Conservation (phyloP, 2,888 invertebrate species). For the Imbricaverruca yamaguchii region DNA sequence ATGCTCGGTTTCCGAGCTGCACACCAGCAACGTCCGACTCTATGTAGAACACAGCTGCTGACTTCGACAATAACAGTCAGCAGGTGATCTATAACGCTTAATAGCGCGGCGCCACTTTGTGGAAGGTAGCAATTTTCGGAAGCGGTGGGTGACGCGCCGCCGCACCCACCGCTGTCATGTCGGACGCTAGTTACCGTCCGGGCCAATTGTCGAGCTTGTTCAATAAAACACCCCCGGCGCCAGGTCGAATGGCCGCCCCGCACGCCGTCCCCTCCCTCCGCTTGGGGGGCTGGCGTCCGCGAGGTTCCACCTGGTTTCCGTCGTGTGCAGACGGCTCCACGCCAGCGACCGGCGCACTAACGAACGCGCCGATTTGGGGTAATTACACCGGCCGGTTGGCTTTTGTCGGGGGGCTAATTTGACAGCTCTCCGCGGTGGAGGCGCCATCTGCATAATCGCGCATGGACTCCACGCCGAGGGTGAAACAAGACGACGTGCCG, state of each 20-base stretch:
- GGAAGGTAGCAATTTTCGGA: not conserved
- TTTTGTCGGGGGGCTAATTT: not conserved
- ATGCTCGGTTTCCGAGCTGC: no score
- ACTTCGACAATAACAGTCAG: not conserved
- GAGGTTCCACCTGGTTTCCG: not conserved
- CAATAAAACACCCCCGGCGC: not conserved
- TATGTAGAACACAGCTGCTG: no score
- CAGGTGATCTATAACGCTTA: slow-evolving; percentile 6
- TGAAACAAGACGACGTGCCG: not conserved
- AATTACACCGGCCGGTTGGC: not conserved
- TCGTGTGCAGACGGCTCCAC: no score
- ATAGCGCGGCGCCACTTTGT: not conserved
- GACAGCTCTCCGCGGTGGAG: not conserved
- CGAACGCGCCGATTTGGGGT: not conserved
- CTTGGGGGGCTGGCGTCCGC: not conserved
- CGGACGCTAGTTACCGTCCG: not conserved
- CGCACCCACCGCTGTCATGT: not conserved
- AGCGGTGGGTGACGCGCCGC: not conserved
- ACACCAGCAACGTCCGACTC: no score
- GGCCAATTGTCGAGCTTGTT: not conserved
- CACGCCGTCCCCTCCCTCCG: not conserved
- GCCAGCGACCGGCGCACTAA: no score
- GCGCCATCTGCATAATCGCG: not conserved
- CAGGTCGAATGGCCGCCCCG: not conserved
- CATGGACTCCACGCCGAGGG: not conserved